Base-by-base conservation (phyloP, 1,140 invertebrate genomes). In the Drosophila mayri region DNA sequence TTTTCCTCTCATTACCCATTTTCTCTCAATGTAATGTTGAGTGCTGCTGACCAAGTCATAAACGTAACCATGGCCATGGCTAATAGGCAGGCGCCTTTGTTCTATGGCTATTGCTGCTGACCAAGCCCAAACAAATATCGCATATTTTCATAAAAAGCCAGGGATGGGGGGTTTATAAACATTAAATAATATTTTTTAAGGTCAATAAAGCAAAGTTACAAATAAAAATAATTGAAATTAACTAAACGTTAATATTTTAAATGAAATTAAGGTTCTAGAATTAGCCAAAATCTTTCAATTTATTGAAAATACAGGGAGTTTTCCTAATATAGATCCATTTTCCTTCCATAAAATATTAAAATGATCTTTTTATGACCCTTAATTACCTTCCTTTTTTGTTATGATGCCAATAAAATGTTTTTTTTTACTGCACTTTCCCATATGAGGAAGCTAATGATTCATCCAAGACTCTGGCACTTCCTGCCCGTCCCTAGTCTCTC, bases 61-160 rank as follows among this genome's bases (percentile, higher is more conserved):
- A 58, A 72, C 71, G 79, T 76, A 83, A 63, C 66, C 82, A 87
- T 86, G 77, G 77, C 58, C 74, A 66, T 73, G 80, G 80, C 68
- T 79, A 82, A 78, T 67, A 58, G 72, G 58, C 81, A 72, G 72
- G 76, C 81, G 76, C 81, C 84, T 79, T 87, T 87, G 83, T 86
- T 82, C 85, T 73, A 76, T 87, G 81, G 75, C 59, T 41, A 74
- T 44, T 68, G 65, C 44, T 67, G 66, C 63, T 72, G 83, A 79
- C 83, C 83, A 87, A 86, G 84, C 83, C 83, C 83, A 72, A 86
- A 83, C 79, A 79, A 86, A 86, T 87, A 83, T 87, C 47, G 70
- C 82, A 85, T 61, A 74, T 81, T 78, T 68, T 65, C 59, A 68
- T 61, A 78, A 72, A 20, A 66, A 59, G 43, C 63, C 83, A 86